Percentiles rank a stretch among this genome's conserved stretches.
Conservation (phyloP, 2,888 invertebrate genomes). For the Sympetrum striolatum region DNA sequence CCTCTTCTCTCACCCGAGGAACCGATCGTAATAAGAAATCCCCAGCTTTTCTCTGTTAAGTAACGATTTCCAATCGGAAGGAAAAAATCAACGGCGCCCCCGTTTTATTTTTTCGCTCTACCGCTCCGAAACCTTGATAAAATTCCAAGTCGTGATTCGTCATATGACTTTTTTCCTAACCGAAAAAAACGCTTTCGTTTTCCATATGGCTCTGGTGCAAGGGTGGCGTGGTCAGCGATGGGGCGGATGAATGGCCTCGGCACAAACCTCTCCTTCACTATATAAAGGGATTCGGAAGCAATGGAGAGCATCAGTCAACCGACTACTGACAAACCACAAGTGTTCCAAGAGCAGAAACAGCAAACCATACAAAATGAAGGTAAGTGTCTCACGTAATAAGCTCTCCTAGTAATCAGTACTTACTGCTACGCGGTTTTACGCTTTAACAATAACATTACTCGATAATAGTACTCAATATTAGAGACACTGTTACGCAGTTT, state of each 20-base stretch:
- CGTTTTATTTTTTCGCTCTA: not conserved
- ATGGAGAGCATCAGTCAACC: not conserved
- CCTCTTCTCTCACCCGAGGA: not conserved
- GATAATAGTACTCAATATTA: no score
- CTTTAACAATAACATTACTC: no score
- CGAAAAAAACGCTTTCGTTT: conserved; percentile 5
- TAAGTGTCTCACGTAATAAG: no score
- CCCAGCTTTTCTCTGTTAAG: not conserved
- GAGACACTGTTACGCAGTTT: no score
- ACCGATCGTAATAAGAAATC: not conserved
- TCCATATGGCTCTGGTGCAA: not conserved
- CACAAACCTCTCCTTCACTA: not conserved
- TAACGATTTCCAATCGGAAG: conserved; percentile 1
- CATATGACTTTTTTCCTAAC: not conserved
- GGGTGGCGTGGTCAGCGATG: not conserved
- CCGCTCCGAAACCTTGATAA: conserved; percentile 28
- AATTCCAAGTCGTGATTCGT: conserved; percentile 19
- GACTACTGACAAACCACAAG: not conserved
- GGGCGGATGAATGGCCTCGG: not conserved
- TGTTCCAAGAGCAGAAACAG: not conserved
- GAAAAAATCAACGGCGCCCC: not conserved
- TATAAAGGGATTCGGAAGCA: not conserved
- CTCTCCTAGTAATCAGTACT: no score
- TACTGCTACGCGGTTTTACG: no score
- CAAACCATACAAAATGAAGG: no score